Conservation (phyloP, 2,113 vertebrate genomes). For the Psittacula cyanocephala region DNA sequence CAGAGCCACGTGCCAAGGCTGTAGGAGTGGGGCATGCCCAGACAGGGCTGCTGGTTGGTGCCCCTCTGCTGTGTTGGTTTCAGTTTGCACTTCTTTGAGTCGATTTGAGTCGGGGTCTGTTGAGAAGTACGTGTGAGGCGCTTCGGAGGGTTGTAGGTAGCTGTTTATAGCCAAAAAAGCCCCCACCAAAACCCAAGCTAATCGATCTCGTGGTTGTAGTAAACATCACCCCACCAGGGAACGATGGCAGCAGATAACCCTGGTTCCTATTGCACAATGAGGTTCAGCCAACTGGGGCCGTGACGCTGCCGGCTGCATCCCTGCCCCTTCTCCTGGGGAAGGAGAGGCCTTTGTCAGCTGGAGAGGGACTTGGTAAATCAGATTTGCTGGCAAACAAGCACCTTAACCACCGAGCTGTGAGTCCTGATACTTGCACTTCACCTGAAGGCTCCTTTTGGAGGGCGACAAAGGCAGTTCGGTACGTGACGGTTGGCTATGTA, state of each 20-base stretch:
- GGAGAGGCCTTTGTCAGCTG: constrained; percentile 24
- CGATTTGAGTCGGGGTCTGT: constrained; percentile 26
- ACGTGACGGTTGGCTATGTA: neutral
- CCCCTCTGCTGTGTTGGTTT: constrained; percentile 66
- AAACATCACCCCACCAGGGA: constrained; percentile 47
- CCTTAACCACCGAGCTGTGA: constrained; percentile 59
- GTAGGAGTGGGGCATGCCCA: neutral
- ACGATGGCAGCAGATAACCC: neutral
- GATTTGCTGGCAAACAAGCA: constrained; percentile 25
- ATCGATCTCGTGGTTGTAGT: neutral
- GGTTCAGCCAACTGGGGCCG: neutral
- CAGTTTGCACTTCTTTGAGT: constrained; percentile 71
- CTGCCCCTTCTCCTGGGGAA: neutral
- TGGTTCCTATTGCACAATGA: neutral
- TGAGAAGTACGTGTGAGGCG: neutral
- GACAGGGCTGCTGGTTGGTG: constrained; percentile 15
- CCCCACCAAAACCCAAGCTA: neutral
- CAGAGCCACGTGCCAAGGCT: neutral
- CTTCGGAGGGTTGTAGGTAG: neutral
- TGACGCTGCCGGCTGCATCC: neutral
- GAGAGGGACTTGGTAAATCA: neutral
- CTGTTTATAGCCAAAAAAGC: constrained; percentile 21
- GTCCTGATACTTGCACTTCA: constrained; percentile 58
- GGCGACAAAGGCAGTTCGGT: neutral
- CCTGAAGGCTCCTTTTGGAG: neutral